A percentile compares a stretch with the other conserved stretches of the same genome.
phyloP scores from a whole-genome alignment of 2,888 invertebrate species.

The Parthenolecanium corni region DNA sequence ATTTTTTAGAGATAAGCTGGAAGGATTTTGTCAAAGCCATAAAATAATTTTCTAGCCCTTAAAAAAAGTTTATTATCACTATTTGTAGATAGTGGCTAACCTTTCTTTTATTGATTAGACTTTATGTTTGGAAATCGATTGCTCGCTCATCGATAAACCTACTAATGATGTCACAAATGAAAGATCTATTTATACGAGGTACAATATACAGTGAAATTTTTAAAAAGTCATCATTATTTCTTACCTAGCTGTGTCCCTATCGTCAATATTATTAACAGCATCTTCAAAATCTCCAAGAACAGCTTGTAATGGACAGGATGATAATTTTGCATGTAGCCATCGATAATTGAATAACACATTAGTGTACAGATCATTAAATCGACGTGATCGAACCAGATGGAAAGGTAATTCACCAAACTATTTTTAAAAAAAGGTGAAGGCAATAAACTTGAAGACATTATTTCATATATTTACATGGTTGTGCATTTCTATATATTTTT shows the following conservation, averaged over 20 bases:
- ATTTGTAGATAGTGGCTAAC: no score
- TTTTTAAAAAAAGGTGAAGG: conserved; percentile 32
- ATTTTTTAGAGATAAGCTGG: no score
- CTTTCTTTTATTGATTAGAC: no score
- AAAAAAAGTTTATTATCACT: no score
- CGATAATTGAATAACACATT: conserved; percentile 94
- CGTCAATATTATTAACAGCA: conserved; percentile 65
- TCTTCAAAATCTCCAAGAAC: conserved; percentile 94
- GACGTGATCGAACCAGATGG: conserved; percentile 80
- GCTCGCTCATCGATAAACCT: no score
- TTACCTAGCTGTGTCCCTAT: conserved; percentile 67
- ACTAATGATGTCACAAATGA: not conserved
- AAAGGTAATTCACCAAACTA: conserved; percentile 91
- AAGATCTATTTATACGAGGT: not conserved
- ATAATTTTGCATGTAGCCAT: conserved; percentile 92
- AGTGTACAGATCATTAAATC: conserved; percentile 79
- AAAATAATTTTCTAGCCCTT: no score
- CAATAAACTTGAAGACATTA: not conserved
- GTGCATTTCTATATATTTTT: no score
- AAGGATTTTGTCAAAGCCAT: no score
- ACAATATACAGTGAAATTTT: not conserved
- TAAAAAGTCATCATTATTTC: not conserved
- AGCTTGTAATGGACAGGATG: conserved; percentile 88
- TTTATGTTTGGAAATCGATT: no score
- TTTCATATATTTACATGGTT: no score